phyloP scores from a whole-genome alignment of 2,797 vertebrate species.

The Centropyge bicolor region DNA sequence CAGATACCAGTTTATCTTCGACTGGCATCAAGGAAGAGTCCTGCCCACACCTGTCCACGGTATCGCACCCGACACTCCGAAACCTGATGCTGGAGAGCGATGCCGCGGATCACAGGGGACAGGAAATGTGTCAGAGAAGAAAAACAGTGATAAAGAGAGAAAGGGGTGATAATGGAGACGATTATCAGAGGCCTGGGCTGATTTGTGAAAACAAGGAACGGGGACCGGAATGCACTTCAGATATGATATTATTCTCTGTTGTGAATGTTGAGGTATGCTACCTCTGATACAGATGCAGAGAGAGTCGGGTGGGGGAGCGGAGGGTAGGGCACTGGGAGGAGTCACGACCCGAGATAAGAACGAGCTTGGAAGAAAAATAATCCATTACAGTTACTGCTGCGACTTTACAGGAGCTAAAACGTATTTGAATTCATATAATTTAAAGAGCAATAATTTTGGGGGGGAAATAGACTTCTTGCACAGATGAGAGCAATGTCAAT shows the following conservation, averaged over 20 bases:
- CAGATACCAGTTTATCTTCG: constrained; percentile 73
- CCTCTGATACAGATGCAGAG: constrained; percentile 28
- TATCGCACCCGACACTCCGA: constrained; percentile 59
- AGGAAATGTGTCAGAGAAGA: constrained; percentile 72
- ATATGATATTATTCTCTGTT: constrained; percentile 44
- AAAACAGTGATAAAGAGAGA: constrained; percentile 57
- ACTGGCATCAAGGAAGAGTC: constrained; percentile 73
- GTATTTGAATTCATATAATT: background rate
- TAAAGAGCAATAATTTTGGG: too few relatives aligned
- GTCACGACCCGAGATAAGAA: background rate
- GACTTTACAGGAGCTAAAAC: background rate
- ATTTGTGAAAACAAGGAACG: constrained; percentile 62
- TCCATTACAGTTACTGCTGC: background rate
- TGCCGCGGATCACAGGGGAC: constrained; percentile 37
- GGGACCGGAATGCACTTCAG: constrained; percentile 50
- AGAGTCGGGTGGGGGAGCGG: background rate
- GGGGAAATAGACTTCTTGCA: constrained; percentile 18
- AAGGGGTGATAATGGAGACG: constrained; percentile 56
- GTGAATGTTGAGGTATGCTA: constrained; percentile 19
- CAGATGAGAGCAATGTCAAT: too few relatives aligned
- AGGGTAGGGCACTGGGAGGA: background rate
- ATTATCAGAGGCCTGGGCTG: constrained; percentile 44
- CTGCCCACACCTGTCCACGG: constrained; percentile 75
- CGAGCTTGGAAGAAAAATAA: background rate
- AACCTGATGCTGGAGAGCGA: constrained; percentile 51